A percentile compares a stretch with the other conserved stretches of the same genome.
These are phyloP conservation scores for Carposina sasakii DNA, from an alignment of 1,140 invertebrate genomes.

Conservation along the genomic window DNA sequence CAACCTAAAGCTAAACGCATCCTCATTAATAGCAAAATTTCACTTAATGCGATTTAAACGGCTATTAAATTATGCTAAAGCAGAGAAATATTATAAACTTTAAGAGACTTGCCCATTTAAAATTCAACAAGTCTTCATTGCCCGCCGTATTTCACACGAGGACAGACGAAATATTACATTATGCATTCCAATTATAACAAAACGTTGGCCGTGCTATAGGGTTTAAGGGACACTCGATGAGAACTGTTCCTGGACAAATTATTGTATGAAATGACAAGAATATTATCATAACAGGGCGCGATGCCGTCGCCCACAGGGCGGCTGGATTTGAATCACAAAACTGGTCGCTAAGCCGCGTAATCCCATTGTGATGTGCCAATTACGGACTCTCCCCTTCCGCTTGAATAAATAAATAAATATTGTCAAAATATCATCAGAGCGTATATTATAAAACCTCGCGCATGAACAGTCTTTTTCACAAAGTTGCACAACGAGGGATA, in stretches of 20 bases:
- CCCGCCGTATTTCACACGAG: not conserved
- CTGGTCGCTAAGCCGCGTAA: constrained; percentile 54
- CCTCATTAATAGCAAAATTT: too few species aligned
- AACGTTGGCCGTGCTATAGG: constrained; percentile 28
- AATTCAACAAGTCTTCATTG: too few species aligned
- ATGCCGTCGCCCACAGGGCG: constrained; percentile 55
- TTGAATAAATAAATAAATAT: constrained; percentile 66
- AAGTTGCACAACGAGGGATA: too few species aligned
- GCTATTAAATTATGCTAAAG: too few species aligned
- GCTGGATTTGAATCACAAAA: constrained; percentile 66
- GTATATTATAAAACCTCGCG: too few species aligned
- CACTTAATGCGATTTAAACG: too few species aligned
- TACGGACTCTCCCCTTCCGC: constrained; percentile 63
- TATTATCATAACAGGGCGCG: constrained; percentile 62
- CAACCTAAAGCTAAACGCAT: too few species aligned
- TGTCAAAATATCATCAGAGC: constrained; percentile 35
- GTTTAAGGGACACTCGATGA: constrained; percentile 37
- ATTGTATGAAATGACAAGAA: constrained; percentile 50
- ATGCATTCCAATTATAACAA: constrained; percentile 41
- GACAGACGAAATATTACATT: constrained; percentile 21
- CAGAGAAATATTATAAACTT: too few species aligned
- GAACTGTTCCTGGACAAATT: constrained; percentile 43
- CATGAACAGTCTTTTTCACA: too few species aligned
- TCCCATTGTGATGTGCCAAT: constrained; percentile 66
- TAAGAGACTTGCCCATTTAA: too few species aligned